Evolutionary conservation across 2,113 vertebrate genomes (phyloP), one percentile per base, ranked within the genome.

Genomic region (Oncorhynchus masou): DNA sequence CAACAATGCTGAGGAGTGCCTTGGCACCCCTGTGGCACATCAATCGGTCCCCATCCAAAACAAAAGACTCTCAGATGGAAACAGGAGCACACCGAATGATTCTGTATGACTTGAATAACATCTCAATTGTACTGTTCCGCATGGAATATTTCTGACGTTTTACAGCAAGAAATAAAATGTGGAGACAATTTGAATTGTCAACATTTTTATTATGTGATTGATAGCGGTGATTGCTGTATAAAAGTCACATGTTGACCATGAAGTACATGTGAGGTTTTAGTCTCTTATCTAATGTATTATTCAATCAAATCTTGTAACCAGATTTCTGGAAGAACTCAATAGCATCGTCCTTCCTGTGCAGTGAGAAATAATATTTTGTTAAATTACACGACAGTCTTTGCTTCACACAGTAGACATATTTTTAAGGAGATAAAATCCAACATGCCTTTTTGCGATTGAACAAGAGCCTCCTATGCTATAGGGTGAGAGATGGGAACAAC

Each of bases 1-100:
- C 66, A 82, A 83, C 83, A 83, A 84, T 84, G 76, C 84, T 87
- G 83, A 88, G 86, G 78, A 86, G 81, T 59, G 45, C 29, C 70
- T 69, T 16, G 4, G 51, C n/a, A 34, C 16, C 29, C 39, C 81
- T 76, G 25, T 3, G 29, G 77, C 59, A 7, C 80, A 79, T 65
- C 67, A 9, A 11, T 45, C 39, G 80, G 71, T 83, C 73, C 76
- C 71, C 75, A 68, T 73, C 70, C 70, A 65, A 76, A 86, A 85
- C 84, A 86, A 88, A 86, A 79, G 64, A 73, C 29, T 74, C 59
- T 54, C 12, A 54, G 51, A 19, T 54, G 51, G 51, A 19, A 54
- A 54, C 51, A 54, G 45, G 68, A 72, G 60, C 69, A 54, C 51
- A 64, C 57, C 75, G 75, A 51, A 62, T 85, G 77, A 77, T 80